phyloP scores from a whole-genome alignment of 2,888 invertebrate genomes.

The Tenthredo amoena region DNA sequence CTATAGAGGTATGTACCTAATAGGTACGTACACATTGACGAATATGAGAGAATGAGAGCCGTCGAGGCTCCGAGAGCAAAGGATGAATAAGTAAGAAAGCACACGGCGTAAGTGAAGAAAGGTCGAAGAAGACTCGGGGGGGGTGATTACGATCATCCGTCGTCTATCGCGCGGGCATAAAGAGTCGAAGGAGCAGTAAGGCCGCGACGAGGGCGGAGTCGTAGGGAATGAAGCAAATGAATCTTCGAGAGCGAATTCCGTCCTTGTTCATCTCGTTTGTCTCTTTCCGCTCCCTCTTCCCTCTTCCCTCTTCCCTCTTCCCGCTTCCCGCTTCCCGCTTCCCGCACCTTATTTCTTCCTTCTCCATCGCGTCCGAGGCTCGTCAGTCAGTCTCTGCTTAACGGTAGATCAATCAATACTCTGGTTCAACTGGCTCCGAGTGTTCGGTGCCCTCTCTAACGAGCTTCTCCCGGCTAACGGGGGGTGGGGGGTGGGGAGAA shows the following conservation, averaged over 20 bases:
- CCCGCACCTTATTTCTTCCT: conserved; percentile 60
- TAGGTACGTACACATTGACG: not conserved
- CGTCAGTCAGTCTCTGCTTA: conserved; percentile 68
- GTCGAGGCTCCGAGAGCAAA: not conserved
- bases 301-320: conserved; percentile 16
- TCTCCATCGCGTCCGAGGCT: conserved; percentile 62
- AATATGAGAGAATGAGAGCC: too few relatives aligned
- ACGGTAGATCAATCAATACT: conserved; percentile 75
- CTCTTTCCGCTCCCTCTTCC: not conserved
- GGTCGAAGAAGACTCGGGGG: not conserved
- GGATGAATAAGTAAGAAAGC: not conserved
- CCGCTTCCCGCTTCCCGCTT: conserved; percentile 53
- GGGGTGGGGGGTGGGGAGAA: too few relatives aligned
- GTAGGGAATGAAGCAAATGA: conserved; percentile 61
- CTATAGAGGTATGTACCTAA: not conserved
- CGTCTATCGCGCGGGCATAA: conserved; percentile 12
- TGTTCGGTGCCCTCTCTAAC: conserved; percentile 63
- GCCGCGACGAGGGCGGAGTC: conserved; percentile 19
- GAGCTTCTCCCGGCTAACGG: conserved; percentile 69
- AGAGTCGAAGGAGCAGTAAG: conserved; percentile 8
- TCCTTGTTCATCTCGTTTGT: conserved; percentile 44
- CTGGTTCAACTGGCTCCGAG: conserved; percentile 63
- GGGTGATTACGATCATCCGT: conserved; percentile 41
- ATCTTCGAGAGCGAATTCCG: conserved; percentile 69
- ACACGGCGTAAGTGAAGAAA: not conserved